Evolutionary conservation across 2,888 invertebrate species (phyloP).

Genomic region (Embidobia sp.): DNA sequence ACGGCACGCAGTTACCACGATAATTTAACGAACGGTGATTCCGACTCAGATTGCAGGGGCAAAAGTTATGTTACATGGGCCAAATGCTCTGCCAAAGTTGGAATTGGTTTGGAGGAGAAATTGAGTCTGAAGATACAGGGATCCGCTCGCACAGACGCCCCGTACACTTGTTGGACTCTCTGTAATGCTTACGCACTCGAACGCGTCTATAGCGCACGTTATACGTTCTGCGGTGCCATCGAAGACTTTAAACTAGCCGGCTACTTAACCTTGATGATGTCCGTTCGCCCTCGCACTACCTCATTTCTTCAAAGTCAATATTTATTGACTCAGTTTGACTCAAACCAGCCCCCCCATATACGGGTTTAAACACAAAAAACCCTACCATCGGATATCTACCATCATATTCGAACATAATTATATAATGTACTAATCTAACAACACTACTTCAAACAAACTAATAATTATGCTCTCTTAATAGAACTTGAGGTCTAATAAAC

Average conservation of each 20-base stretch:
- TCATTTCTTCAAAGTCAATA: too few relatives aligned
- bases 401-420: too few relatives aligned
- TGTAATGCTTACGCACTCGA: constrained; percentile 67
- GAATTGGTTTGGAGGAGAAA: constrained; percentile 76
- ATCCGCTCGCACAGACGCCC: constrained; percentile 38
- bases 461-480: too few relatives aligned
- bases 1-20: constrained; percentile 78
- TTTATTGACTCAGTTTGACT: too few relatives aligned
- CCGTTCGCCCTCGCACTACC: constrained; percentile 55
- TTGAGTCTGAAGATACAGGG: constrained; percentile 60
- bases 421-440: too few relatives aligned
- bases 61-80: constrained; percentile 75
- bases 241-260: constrained; percentile 48
- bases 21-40: constrained; percentile 80
- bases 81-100: constrained; percentile 76
- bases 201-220: constrained; percentile 47
- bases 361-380: too few relatives aligned
- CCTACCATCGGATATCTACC: too few relatives aligned
- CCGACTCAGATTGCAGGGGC: constrained; percentile 79
- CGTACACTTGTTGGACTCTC: constrained; percentile 60
- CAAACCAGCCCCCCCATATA: too few relatives aligned
- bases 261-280: constrained; percentile 66
- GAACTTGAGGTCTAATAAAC: too few relatives aligned
- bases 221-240: constrained; percentile 48
- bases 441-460: too few relatives aligned